Evolutionary conservation across 2,888 invertebrate genomes (phyloP).

Genomic region (Leucophora obtusa): DNA sequence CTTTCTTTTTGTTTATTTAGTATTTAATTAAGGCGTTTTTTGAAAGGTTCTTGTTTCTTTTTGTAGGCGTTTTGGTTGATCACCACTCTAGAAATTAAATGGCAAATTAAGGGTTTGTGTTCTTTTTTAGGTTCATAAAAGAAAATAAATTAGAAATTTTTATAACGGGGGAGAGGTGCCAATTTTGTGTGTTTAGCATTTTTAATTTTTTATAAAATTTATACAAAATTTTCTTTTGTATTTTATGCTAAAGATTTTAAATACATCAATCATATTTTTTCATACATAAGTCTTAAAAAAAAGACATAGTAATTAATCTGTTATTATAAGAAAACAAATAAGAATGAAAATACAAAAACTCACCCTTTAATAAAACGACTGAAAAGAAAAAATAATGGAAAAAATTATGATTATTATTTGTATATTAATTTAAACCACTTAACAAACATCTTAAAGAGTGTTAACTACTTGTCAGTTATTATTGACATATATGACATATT

Average conservation of each 20-base stretch:
- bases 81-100: constrained; percentile 21
- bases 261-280: constrained; percentile 55
- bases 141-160: constrained; percentile 33
- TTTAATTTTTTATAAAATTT: constrained; percentile 29
- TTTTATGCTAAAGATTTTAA: background rate
- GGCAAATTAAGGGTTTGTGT: constrained; percentile 58
- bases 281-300: constrained; percentile 1
- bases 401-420: constrained; percentile 60
- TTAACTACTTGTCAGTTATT: constrained; percentile 63
- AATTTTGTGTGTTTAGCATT: constrained; percentile 57
- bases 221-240: background rate
- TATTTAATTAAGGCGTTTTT: constrained; percentile 57
- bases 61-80: constrained; percentile 64
- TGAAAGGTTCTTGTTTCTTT: constrained; percentile 35
- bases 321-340: constrained; percentile 56
- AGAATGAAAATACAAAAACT: constrained; percentile 36
- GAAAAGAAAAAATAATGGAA: constrained; percentile 7
- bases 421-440: constrained; percentile 64
- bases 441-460: constrained; percentile 64
- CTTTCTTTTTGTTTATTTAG: background rate
- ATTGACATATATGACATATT: constrained; percentile 63
- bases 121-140: background rate
- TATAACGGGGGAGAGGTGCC: constrained; percentile 42
- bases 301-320: constrained; percentile 51
- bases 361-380: constrained; percentile 39